phyloP scores from a whole-genome alignment of 2,888 invertebrate species.

The Sesia bembeciformis region DNA sequence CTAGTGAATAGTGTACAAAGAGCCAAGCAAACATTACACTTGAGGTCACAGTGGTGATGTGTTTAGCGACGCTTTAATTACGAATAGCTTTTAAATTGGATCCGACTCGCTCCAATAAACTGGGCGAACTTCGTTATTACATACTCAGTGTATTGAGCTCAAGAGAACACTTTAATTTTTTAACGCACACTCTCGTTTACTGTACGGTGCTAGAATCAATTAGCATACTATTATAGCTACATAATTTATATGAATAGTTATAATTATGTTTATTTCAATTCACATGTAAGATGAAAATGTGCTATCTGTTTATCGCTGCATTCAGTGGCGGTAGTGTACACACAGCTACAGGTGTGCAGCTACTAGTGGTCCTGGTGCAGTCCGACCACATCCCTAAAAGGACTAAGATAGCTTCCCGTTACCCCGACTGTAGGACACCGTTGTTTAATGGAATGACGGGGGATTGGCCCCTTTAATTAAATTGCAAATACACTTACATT shows the following conservation, averaged over 20 bases:
- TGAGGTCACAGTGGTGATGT: background rate
- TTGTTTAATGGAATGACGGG: constrained; percentile 36
- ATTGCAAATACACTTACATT: background rate
- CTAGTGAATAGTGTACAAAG: too few relatives aligned
- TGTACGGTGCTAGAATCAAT: too few relatives aligned
- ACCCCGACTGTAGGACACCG: constrained; percentile 39
- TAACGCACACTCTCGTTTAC: too few relatives aligned
- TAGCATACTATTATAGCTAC: too few relatives aligned
- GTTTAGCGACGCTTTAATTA: constrained; percentile 42
- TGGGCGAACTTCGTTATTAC: constrained; percentile 7
- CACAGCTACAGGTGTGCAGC: background rate
- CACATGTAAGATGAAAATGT: too few relatives aligned
- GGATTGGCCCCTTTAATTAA: constrained; percentile 8
- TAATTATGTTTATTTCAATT: too few relatives aligned
- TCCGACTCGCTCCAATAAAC: constrained; percentile 49
- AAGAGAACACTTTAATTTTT: too few relatives aligned
- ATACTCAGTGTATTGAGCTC: too few relatives aligned
- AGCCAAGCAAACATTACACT: background rate
- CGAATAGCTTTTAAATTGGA: constrained; percentile 51
- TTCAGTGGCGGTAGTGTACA: too few relatives aligned
- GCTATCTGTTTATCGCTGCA: too few relatives aligned
- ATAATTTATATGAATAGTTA: too few relatives aligned
- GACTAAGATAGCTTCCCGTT: constrained; percentile 57
- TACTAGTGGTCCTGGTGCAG: background rate
- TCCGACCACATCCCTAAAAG: constrained; percentile 50